Evolutionary conservation across 2,113 vertebrate genomes (phyloP), one percentile per base, ranked within the genome.

Genomic region (Nanorana parkeri): DNA sequence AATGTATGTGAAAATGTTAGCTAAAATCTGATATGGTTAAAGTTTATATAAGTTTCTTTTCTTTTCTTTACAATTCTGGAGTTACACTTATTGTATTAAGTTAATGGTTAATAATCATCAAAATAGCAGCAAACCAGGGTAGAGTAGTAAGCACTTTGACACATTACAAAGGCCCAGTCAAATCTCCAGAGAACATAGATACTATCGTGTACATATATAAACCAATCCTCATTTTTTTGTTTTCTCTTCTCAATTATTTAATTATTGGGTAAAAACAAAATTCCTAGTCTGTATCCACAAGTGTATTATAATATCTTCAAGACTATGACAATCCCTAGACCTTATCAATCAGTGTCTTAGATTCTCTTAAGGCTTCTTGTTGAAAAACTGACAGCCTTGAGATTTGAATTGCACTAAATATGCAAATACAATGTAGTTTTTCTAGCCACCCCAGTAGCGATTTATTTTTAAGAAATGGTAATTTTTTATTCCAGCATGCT

Each of bases 401-500:
- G 55, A 83, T 76, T 60, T 75, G 71, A 82, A 58, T 58, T 67
- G 63, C 71, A 41, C 51, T 67, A 82, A 74, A 82, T 82, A 82
- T 82, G 80, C 80, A 82, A 82, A 83, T 83, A 76, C 63, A 76
- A 51, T 51, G 26, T 67, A 56, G 52, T 67, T 54, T 76, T 83
- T 63, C 67, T 68, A 83, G 72, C 29, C 71, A 47, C 71, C 80
- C 64, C 65, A 68, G 63, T 68, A 68, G 80, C 71, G 65, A 76
- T 75, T 83, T 83, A 83, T 83, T 68, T 83, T 83, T 68, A 67
- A 83, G 80, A 76, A 83, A 83, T 81, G 80, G 80, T 76, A 76
- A 75, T 83, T 83, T 83, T 72, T 68, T 83, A 76, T 83, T 83
- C 54, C 71, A 68, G 63, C 55, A 76, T 76, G 71, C 63, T 76